phyloP scores from a whole-genome alignment of 2,113 vertebrate genomes.

The Progne subis region DNA sequence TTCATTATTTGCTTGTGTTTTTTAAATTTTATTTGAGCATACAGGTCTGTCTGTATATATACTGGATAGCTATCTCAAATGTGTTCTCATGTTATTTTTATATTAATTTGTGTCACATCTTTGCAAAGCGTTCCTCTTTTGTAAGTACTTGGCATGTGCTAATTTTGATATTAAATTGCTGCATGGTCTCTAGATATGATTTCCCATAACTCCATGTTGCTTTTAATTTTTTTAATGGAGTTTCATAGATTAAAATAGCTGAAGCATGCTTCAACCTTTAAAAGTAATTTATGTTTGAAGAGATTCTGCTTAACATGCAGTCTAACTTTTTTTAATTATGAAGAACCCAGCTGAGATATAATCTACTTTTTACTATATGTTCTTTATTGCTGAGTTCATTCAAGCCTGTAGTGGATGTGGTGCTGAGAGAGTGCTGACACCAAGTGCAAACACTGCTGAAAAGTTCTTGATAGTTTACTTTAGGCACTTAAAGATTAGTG shows the following conservation, averaged over 20 bases:
- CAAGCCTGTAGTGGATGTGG: slow-evolving; percentile 54
- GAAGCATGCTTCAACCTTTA: background rate
- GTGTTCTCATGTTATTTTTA: background rate
- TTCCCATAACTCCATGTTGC: background rate
- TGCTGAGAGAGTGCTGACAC: slow-evolving; percentile 76
- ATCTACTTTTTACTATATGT: slow-evolving; percentile 50
- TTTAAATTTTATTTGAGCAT: background rate
- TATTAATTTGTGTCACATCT: background rate
- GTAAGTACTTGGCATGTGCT: background rate
- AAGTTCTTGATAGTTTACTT: slow-evolving; percentile 74
- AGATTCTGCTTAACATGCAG: slow-evolving; percentile 20
- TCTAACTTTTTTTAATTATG: background rate
- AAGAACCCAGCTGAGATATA: slow-evolving; percentile 51
- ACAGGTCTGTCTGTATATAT: background rate
- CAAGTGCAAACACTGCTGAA: slow-evolving; percentile 70
- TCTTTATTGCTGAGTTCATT: slow-evolving; percentile 59
- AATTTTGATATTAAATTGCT: background rate
- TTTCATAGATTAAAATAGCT: background rate
- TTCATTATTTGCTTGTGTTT: background rate
- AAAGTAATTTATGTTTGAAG: slow-evolving; percentile 1
- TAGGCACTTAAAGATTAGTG: slow-evolving; percentile 73
- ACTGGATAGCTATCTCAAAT: background rate
- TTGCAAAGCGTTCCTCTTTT: background rate
- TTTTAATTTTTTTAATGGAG: background rate
- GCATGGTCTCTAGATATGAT: background rate